Base-by-base conservation (phyloP, 2,113 vertebrate genomes). In the Pedionomus torquatus region DNA sequence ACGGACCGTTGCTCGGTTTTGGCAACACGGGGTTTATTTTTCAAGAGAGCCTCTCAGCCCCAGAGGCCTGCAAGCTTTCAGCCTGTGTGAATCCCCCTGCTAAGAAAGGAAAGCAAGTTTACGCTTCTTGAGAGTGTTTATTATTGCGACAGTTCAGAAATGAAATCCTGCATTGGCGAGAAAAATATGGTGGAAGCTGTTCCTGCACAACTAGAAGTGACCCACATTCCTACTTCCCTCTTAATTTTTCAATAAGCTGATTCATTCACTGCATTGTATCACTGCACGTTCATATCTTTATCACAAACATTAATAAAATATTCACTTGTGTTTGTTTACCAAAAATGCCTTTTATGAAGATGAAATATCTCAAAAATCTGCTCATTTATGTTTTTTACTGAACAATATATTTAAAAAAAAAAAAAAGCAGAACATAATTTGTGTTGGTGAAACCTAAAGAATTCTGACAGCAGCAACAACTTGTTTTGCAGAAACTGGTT, bases 271-370 rank as follows among this genome's bases (percentile, higher is more conserved):
- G 81, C 61, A 30, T 41, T 64, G 13, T 55, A 92, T 58, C 93
- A 66, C 76, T 43, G 9, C 51, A 5, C 2, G 43, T 46, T 91
- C 76, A 7, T 35, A 49, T 75, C 72, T 70, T 75, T 55, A 96
- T 84, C 63, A 94, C 86, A 89, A 92, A 61, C 51, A 21, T 71
- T 94, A 94, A 97, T 96, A 84, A 95, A 95, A 95, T 75, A 92
- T 95, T 90, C 89, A 84, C 83, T 83, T 58, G 54, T 7, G 58
- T 94, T 95, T 97, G 94, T 95, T 96, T 95, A 94, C 77, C 51
- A 46, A 85, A 96, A 95, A 52, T 3, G 69, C 55, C 93, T 96
- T 90, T 93, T 90, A 51, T 54, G 86, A 69, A 85, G 89, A 95
- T 92, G 89, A 97, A 95, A 81, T 89, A 92, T 83, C 87, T 63